phyloP scores from a whole-genome alignment of 2,113 vertebrate genomes.

The Galeopterus variegatus region DNA sequence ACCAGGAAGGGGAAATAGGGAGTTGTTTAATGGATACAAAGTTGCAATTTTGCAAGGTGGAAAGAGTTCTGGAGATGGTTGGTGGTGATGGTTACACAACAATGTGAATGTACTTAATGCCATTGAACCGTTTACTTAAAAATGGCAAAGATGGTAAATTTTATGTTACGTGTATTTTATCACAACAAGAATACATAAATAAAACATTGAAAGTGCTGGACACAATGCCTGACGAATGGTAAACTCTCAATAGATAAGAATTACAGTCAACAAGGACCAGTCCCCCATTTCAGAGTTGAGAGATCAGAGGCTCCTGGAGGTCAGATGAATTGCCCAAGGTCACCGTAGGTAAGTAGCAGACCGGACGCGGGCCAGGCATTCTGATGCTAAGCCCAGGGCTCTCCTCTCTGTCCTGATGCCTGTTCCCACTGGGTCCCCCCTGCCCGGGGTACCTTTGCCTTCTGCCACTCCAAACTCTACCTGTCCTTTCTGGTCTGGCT shows the following conservation, averaged over 20 bases:
- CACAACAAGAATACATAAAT: not conserved
- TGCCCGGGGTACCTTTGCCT: not conserved
- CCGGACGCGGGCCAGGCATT: accelerated
- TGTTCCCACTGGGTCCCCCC: not conserved
- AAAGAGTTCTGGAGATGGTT: not conserved
- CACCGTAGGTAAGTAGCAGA: accelerated
- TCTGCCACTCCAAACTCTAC: not conserved
- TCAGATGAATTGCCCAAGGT: not conserved
- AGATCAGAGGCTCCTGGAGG: not conserved
- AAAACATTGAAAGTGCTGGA: not conserved
- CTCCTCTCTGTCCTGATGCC: no score
- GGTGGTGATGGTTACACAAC: not conserved
- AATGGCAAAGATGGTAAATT: not conserved
- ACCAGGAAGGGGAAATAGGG: not conserved
- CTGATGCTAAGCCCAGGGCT: not conserved
- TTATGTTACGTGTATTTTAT: not conserved
- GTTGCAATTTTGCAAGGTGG: not conserved
- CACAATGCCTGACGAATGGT: not conserved
- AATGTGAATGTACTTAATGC: not conserved
- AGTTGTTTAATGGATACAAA: not conserved
- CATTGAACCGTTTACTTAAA: not conserved
- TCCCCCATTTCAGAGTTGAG: not conserved
- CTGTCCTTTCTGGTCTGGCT: not conserved
- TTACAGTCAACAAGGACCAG: not conserved
- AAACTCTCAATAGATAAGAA: no score